phyloP scores from a whole-genome alignment of 2,888 invertebrate genomes.

The Lottia scabra region DNA sequence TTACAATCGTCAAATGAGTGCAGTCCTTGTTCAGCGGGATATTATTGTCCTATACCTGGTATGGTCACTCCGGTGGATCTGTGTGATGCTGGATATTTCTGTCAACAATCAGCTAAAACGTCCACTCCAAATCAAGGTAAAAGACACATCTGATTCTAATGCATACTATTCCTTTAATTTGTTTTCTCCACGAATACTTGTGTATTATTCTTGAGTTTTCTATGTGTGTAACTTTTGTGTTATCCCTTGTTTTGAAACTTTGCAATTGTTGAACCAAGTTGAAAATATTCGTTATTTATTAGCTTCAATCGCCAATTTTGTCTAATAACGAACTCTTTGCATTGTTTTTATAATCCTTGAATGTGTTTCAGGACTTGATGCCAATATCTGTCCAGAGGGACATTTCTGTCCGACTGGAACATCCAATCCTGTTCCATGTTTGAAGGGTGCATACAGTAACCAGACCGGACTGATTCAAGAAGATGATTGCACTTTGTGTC shows the following conservation, averaged over 20 bases:
- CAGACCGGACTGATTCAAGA: slow-evolving; percentile 47
- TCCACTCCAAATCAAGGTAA: slow-evolving; percentile 62
- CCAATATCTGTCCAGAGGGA: slow-evolving; percentile 62
- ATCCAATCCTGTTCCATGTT: slow-evolving; percentile 58
- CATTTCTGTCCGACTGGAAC: slow-evolving; percentile 62
- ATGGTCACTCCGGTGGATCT: slow-evolving; percentile 54
- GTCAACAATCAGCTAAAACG: slow-evolving; percentile 60
- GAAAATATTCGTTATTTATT: too few relatives aligned
- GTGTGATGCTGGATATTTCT: slow-evolving; percentile 64
- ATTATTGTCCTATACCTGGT: slow-evolving; percentile 61
- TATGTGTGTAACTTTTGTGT: too few relatives aligned
- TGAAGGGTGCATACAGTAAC: slow-evolving; percentile 63
- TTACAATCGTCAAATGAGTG: slow-evolving; percentile 47
- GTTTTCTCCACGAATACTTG: too few relatives aligned
- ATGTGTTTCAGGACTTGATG: slow-evolving; percentile 51
- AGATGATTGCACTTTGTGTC: slow-evolving; percentile 56
- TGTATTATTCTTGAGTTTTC: too few relatives aligned
- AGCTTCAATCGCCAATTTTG: too few relatives aligned
- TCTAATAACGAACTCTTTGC: too few relatives aligned
- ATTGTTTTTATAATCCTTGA: too few relatives aligned
- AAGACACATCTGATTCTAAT: too few relatives aligned
- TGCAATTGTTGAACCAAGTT: too few relatives aligned
- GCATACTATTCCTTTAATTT: too few relatives aligned
- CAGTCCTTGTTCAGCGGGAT: slow-evolving; percentile 60
- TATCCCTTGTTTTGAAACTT: too few relatives aligned